These are phyloP conservation scores for Ophion ellenae DNA, from an alignment of 2,888 invertebrate species.

Conservation along the genomic window DNA sequence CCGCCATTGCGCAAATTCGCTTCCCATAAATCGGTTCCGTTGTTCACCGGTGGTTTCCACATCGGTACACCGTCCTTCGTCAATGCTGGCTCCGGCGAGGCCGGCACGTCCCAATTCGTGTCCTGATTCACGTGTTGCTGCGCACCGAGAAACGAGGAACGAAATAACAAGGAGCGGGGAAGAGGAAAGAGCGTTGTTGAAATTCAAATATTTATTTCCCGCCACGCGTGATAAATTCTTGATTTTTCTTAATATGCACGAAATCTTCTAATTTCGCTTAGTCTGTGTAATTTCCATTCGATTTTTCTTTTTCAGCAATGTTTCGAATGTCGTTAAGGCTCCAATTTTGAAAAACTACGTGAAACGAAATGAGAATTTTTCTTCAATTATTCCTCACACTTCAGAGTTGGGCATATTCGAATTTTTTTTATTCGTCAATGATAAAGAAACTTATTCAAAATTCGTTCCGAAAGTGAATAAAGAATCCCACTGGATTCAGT, in stretches of 20 bases:
- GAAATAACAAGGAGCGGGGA: background rate
- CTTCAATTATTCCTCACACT: too few species aligned
- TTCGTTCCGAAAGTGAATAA: too few species aligned
- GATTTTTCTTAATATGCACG: background rate
- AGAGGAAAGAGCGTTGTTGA: background rate
- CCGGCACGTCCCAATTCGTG: slow-evolving; percentile 96
- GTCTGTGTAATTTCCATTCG: background rate
- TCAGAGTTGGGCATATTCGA: too few species aligned
- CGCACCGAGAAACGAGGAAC: slow-evolving; percentile 49
- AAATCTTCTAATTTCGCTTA: background rate
- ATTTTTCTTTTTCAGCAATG: too few species aligned
- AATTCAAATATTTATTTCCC: background rate
- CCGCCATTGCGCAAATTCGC: slow-evolving; percentile 95
- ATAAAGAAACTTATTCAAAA: too few species aligned
- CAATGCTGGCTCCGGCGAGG: slow-evolving; percentile 92
- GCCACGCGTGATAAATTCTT: background rate
- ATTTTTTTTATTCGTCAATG: too few species aligned
- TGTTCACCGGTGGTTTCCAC: slow-evolving; percentile 95
- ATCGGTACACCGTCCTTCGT: slow-evolving; percentile 87
- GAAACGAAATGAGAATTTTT: too few species aligned
- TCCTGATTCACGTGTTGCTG: slow-evolving; percentile 97
- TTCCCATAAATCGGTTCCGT: slow-evolving; percentile 96
- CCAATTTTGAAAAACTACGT: too few species aligned
- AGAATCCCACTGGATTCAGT: too few species aligned
- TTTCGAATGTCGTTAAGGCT: too few species aligned